Evolutionary conservation across 1,140 invertebrate genomes (phyloP).

Genomic region (Rhynchophorus ferrugineus): DNA sequence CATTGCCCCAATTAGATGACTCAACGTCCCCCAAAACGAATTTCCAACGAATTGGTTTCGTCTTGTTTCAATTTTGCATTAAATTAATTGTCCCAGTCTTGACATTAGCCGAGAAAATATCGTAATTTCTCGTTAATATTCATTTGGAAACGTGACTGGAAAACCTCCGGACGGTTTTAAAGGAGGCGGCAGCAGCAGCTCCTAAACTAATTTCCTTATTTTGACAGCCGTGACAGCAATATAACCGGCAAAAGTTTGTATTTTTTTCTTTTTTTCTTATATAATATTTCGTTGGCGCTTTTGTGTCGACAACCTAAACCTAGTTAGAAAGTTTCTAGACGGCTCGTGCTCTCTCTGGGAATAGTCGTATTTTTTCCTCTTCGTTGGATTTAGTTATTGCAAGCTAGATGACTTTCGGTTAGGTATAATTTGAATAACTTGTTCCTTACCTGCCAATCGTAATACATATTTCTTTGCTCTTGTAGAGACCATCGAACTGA

Average conservation of each 20-base stretch:
- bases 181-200: not conserved
- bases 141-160: constrained; percentile 2
- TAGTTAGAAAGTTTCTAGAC: not conserved
- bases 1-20: too few species aligned
- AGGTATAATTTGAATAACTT: too few species aligned
- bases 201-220: constrained; percentile 5
- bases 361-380: too few species aligned
- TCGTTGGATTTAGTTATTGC: too few species aligned
- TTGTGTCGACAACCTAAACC: not conserved
- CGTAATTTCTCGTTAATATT: constrained; percentile 5
- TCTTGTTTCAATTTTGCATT: not conserved
- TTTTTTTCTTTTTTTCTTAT: not conserved
- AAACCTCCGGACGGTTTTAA: not conserved
- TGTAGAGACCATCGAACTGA: too few species aligned
- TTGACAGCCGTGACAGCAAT: not conserved
- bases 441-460: too few species aligned
- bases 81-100: not conserved
- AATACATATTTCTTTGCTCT: too few species aligned
- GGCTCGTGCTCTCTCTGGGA: not conserved
- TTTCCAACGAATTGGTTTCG: too few species aligned
- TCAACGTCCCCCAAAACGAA: too few species aligned
- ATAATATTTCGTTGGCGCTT: not conserved
- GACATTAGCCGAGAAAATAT: not conserved
- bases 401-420: too few species aligned
- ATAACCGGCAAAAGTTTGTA: not conserved